phyloP scores from a whole-genome alignment of 2,888 invertebrate species.

The Drosophila tanythrix region DNA sequence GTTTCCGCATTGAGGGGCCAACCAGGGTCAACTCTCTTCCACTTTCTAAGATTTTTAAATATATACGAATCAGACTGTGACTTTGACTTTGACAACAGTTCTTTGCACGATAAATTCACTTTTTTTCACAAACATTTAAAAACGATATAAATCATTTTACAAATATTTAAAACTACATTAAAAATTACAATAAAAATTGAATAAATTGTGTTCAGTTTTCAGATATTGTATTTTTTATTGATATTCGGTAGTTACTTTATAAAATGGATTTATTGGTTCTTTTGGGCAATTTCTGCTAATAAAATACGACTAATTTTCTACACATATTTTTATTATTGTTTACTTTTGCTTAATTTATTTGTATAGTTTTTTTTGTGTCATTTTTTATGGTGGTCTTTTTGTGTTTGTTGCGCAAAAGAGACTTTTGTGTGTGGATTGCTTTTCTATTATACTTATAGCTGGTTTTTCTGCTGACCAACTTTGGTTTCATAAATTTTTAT shows the following conservation, averaged over 20 bases:
- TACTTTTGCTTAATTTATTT: slow-evolving; percentile 10
- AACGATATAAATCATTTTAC: background rate
- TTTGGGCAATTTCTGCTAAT: background rate
- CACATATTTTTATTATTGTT: background rate
- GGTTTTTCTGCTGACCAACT: slow-evolving; percentile 29
- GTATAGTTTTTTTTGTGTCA: slow-evolving; percentile 3
- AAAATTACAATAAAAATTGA: background rate
- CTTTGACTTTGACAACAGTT: background rate
- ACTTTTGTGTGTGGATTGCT: slow-evolving; percentile 12
- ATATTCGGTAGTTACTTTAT: background rate
- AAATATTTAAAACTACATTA: background rate
- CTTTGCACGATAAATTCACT: background rate
- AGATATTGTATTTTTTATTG: background rate
- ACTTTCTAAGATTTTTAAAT: slow-evolving; percentile 46
- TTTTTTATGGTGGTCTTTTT: slow-evolving; percentile 13
- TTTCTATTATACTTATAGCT: slow-evolving; percentile 18
- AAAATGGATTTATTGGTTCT: background rate
- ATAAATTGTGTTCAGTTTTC: background rate
- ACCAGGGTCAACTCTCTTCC: slow-evolving; percentile 25
- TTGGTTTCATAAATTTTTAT: slow-evolving; percentile 18
- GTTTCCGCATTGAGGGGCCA: slow-evolving; percentile 17
- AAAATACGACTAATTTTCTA: background rate
- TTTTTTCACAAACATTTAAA: background rate
- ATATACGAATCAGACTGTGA: slow-evolving; percentile 13
- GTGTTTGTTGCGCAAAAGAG: slow-evolving; percentile 11